Evolutionary conservation across 1,140 invertebrate genomes (phyloP).

Genomic region (Proales similis): DNA sequence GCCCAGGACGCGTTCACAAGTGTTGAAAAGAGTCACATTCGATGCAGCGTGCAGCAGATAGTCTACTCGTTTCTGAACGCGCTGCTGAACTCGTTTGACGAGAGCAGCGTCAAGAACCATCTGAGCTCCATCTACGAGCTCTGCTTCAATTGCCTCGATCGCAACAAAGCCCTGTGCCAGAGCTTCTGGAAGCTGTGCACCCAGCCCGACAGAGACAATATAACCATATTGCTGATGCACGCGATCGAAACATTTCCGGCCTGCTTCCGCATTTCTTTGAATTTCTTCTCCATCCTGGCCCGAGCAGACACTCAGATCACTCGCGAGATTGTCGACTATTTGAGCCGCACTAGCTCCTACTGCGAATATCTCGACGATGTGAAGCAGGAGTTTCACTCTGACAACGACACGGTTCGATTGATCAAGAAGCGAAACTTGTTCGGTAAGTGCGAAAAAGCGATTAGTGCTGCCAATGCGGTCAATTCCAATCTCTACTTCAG

Average conservation of each 20-base stretch:
- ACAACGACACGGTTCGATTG: no score
- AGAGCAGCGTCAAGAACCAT: conserved; percentile 12
- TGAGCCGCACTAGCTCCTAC: conserved; percentile 12
- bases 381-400: no score
- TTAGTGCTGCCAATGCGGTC: no score
- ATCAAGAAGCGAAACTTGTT: no score
- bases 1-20: no score
- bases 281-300: conserved; percentile 12
- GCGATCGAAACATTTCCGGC: conserved; percentile 35
- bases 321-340: conserved; percentile 6
- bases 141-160: conserved; percentile 23
- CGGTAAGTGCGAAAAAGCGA: no score
- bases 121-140: conserved; percentile 14
- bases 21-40: conserved; percentile 19
- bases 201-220: conserved; percentile 10
- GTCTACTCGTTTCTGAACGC: conserved; percentile 7
- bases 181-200: conserved; percentile 22
- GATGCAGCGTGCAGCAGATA: conserved; percentile 7
- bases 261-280: neutral
- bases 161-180: conserved; percentile 13
- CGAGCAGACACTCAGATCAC: conserved; percentile 2
- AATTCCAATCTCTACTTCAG: no score
- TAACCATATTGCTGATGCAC: conserved; percentile 24
- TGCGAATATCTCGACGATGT: conserved; percentile 33
- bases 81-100: conserved; percentile 17